These are phyloP conservation scores for Odontamblyopus lacepedii DNA, from an alignment of 2,797 vertebrate genomes.

Conservation along the genomic window DNA sequence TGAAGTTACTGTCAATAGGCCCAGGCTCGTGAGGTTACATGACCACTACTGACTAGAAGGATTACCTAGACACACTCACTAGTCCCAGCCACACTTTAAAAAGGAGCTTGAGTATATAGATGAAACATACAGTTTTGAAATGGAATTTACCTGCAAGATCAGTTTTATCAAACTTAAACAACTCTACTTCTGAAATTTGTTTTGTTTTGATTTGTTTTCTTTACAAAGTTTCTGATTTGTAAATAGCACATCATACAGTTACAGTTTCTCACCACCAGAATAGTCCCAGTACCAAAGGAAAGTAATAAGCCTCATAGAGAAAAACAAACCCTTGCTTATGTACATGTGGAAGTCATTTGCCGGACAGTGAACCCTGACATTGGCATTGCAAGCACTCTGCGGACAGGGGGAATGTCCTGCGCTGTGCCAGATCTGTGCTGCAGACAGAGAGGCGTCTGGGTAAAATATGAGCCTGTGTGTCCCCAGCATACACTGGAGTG, in stretches of 20 bases:
- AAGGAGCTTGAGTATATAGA: background rate
- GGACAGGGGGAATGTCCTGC: slow-evolving; percentile 63
- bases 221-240: background rate
- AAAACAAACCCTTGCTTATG: slow-evolving; percentile 12
- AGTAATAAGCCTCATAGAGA: background rate
- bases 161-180: background rate
- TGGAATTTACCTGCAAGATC: background rate
- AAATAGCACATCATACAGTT: background rate
- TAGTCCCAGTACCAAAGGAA: background rate
- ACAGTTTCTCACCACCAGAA: background rate
- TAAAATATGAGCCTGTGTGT: slow-evolving; percentile 71
- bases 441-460: slow-evolving; percentile 77
- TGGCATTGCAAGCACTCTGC: slow-evolving; percentile 19
- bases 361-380: slow-evolving; percentile 12
- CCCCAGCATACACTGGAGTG: slow-evolving; percentile 29
- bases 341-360: slow-evolving; percentile 15
- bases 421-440: slow-evolving; percentile 61
- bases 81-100: background rate
- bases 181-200: background rate
- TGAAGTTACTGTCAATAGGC: slow-evolving; percentile 65
- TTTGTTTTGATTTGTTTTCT: too few species aligned
- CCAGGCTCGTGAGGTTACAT: slow-evolving; percentile 41
- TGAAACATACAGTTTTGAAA: background rate
- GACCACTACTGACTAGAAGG: slow-evolving; percentile 60
- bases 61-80: slow-evolving; percentile 46